Evolutionary conservation across 2,888 invertebrate species (phyloP), one percentile per base, ranked within the genome.

Genomic region (Ganaspis brasiliensis): DNA sequence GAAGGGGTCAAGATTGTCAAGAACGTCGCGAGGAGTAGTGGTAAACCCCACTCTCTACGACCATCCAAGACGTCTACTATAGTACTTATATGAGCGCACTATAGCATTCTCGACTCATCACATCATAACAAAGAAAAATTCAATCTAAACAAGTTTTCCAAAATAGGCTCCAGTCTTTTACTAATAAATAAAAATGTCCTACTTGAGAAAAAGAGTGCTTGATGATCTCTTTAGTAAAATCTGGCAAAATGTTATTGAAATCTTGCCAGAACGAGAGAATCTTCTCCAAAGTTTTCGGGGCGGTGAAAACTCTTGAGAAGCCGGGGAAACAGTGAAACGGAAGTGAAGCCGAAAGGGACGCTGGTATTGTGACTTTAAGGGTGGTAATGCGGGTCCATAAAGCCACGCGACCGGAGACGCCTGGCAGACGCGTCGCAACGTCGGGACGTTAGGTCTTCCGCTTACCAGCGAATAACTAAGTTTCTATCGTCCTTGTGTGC

Each of bases 401-500:
- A 88, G 90, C 86, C 91, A 91, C 91, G 90, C 88, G 91, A 91
- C 91, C 91, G 90, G 90, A 90, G 88, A 90, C 87, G 88, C 82
- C 88, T 84, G 86, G 86, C 88, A 87, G 90, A 85, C 89, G 87
- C 89, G 88, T 87, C 88, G 82, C 83, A 83, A 81, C 86, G 88
- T 88, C 89, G 86, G 84, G 86, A 87, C 89, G 85, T 87, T 87
- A 83, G 86, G 78, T 85, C 86, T 90, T 88, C 89, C 88, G 88
- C 79, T 77, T 80, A 81, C 81, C 81, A 76, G 82, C 81, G 86
- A 87, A 88, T 89, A 89, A 90, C 89, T 85, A 85, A 88, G 86
- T 89, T 80, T 80, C 74, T 75, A 77, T 72, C 75, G 74, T 74
- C 70, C 49, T 31, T 63, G 73, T 63, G 70, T 61, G 63, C 35